phyloP scores from a whole-genome alignment of 2,113 vertebrate species.

The Amazona vittata region DNA sequence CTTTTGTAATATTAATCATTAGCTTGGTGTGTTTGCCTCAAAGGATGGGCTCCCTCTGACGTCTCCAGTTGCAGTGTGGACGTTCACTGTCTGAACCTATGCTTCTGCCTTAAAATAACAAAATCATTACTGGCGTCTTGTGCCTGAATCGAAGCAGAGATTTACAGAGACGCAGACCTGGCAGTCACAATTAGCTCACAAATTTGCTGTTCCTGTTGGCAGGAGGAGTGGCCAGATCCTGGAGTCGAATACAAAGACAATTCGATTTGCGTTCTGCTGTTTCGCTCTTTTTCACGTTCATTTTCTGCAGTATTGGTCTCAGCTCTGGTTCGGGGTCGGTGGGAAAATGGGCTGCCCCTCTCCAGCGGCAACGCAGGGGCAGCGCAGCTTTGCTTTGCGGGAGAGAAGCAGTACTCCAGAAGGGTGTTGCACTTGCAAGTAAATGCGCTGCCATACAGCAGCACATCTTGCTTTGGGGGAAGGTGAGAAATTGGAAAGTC shows the following conservation, averaged over 20 bases:
- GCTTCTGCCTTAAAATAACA: not conserved
- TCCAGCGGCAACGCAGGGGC: not conserved
- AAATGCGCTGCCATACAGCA: not conserved
- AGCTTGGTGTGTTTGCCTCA: not conserved
- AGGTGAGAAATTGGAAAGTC: slow-evolving; percentile 58
- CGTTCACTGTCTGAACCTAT: not conserved
- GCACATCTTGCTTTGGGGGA: slow-evolving; percentile 64
- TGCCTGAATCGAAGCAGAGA: not conserved
- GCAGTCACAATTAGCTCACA: not conserved
- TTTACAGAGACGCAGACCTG: not conserved
- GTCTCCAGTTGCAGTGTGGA: not conserved
- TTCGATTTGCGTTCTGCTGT: not conserved
- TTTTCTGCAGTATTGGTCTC: not conserved
- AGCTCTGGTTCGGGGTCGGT: not conserved
- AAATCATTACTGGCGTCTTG: not conserved
- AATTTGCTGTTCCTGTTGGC: not conserved
- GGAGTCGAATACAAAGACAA: not conserved
- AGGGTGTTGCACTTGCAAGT: not conserved
- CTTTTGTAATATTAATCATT: slow-evolving; percentile 43
- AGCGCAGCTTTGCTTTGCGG: not conserved
- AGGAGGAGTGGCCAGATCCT: not conserved
- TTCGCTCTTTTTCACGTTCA: not conserved
- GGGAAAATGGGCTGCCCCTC: not conserved
- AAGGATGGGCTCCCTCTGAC: not conserved
- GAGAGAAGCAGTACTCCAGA: not conserved